phyloP scores from a whole-genome alignment of 2,113 vertebrate genomes.

The Salvelinus sp. region DNA sequence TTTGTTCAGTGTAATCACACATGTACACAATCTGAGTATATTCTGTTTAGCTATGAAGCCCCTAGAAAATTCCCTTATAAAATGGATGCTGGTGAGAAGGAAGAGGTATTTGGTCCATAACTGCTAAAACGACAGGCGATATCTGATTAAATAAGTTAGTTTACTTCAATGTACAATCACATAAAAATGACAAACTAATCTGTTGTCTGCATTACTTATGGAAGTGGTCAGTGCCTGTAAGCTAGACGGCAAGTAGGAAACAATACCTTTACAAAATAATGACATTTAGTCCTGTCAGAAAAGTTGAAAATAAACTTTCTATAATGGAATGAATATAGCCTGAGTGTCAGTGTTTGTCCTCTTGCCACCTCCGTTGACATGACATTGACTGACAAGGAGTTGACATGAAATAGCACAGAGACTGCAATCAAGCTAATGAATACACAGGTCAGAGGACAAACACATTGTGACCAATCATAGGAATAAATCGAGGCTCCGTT shows the following conservation, averaged over 20 bases:
- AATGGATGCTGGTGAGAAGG: background rate
- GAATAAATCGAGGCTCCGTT: background rate
- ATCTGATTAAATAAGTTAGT: background rate
- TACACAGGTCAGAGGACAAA: background rate
- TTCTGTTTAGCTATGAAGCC: background rate
- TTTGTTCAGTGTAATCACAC: background rate
- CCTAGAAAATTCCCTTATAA: background rate
- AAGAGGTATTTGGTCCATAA: background rate
- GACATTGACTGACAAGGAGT: too few species aligned
- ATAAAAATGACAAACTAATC: background rate
- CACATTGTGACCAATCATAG: too few species aligned
- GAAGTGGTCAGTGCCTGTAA: background rate
- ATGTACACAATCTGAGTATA: background rate
- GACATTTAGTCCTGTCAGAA: background rate
- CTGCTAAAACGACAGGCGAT: background rate
- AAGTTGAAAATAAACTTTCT: background rate
- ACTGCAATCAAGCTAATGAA: background rate
- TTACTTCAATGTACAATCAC: background rate
- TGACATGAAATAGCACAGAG: too few species aligned
- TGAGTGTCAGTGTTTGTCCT: too few species aligned
- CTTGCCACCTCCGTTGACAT: too few species aligned
- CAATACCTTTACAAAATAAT: background rate
- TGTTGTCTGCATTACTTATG: background rate
- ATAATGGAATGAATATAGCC: background rate
- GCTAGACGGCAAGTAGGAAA: background rate